Evolutionary conservation across 2,888 invertebrate species (phyloP).

Genomic region (Erebia palarica): DNA sequence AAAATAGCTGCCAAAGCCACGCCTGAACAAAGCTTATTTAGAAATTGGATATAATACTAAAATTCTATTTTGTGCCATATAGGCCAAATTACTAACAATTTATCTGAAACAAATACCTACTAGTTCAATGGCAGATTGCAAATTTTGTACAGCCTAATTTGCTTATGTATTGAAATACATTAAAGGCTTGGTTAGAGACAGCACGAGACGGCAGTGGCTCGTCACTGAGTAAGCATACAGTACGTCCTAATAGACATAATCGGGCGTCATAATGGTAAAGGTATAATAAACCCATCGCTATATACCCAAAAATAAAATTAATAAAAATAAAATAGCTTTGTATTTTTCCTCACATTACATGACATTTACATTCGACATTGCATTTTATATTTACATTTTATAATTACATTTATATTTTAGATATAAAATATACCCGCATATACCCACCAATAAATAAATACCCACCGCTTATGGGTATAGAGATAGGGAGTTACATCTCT

Average conservation of each 20-base stretch:
- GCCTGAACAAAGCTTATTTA: not conserved
- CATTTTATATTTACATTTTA: too few relatives aligned
- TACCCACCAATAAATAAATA: too few relatives aligned
- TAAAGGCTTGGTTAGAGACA: not conserved
- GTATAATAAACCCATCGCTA: too few relatives aligned
- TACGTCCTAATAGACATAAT: not conserved
- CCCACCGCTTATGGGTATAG: too few relatives aligned
- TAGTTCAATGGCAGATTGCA: not conserved
- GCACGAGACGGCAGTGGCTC: not conserved
- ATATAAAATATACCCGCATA: too few relatives aligned
- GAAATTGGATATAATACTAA: conserved; percentile 1
- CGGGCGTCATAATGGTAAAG: too few relatives aligned
- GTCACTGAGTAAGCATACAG: not conserved
- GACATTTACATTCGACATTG: too few relatives aligned
- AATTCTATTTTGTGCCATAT: not conserved
- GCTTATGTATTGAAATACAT: not conserved
- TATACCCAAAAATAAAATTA: too few relatives aligned
- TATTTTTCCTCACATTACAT: too few relatives aligned
- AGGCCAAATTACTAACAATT: not conserved
- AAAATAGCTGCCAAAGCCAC: not conserved
- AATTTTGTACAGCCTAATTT: conserved; percentile 4
- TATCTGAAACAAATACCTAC: not conserved
- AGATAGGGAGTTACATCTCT: too few relatives aligned
- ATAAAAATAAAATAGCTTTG: too few relatives aligned
- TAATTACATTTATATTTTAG: too few relatives aligned